Evolutionary conservation across 2,113 vertebrate species (phyloP), one percentile per base, ranked within the genome.

Genomic region (Sylvilagus bachmani): DNA sequence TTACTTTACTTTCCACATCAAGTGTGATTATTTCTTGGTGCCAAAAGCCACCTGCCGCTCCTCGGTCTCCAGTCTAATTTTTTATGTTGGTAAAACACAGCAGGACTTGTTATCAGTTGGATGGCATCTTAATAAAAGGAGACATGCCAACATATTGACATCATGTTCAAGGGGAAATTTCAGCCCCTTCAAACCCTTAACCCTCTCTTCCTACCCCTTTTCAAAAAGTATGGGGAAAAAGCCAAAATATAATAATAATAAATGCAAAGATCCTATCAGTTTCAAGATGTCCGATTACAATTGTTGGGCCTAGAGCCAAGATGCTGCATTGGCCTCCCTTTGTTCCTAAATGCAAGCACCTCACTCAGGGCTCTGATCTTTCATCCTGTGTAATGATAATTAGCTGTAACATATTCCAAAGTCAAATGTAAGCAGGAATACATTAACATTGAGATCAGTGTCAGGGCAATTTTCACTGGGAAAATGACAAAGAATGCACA

Each of bases 1-100:
- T 99, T 99, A 99, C 99, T 99, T 99, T 99, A 99, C 99, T 99
- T 99, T 99, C 99, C 99, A 99, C 99, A 99, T 99, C 99, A 99
- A 99, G 99, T 99, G 99, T 99, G 99, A 99, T 99, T 99, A 99
- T 99, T 99, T 99, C 99, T 99, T 99, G 98, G 99, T 99, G 99
- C 99, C 99, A 99, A 99, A 99, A 99, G 99, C 99, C 99, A 99
- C 99, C 99, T 99, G 99, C 99, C 99, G 99, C 99, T 99, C 99
- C 97, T 99, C 95, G 98, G 99, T 99, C 99, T 99, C 99, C 98
- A 98, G 99, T 99, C 99, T 99, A 99, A 99, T 99, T 99, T 99
- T 99, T 99, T 99, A 99, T 99, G 99, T 99, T 99, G 99, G 98
- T 99, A 99, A 99, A 99, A 99, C 99, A 98, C 99, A 99, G 99